Evolutionary conservation across 2,888 invertebrate species (phyloP).

Genomic region (Ceramica pisi): DNA sequence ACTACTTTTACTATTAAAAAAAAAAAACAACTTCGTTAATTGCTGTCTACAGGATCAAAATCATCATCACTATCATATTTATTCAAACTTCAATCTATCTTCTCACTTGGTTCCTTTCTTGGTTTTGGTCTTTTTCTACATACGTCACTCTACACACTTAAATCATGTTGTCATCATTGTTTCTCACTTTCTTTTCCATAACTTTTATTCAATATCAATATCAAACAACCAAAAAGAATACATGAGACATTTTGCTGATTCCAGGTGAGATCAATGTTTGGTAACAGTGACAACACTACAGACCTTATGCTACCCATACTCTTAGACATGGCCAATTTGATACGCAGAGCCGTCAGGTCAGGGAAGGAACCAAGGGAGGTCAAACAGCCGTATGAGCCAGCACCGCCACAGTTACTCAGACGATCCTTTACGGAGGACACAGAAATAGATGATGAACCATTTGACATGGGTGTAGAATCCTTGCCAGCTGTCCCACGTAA

Average conservation of each 20-base stretch:
- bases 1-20: too few species aligned
- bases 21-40: too few species aligned
- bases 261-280: constrained; percentile 91
- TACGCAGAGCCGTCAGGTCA: constrained; percentile 88
- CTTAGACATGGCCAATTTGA: constrained; percentile 92
- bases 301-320: constrained; percentile 92
- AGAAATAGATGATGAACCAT: constrained; percentile 78
- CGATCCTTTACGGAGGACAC: constrained; percentile 83
- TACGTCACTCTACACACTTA: not conserved
- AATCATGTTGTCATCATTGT: constrained; percentile 27
- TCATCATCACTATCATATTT: not conserved
- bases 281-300: constrained; percentile 89
- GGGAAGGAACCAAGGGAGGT: constrained; percentile 82
- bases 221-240: constrained; percentile 25
- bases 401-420: constrained; percentile 78
- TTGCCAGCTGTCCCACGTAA: constrained; percentile 61
- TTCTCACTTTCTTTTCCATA: constrained; percentile 9
- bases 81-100: constrained; percentile 2
- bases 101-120: constrained; percentile 57
- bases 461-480: constrained; percentile 76
- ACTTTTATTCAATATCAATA: constrained; percentile 17
- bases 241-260: constrained; percentile 70
- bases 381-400: constrained; percentile 68
- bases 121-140: constrained; percentile 23
- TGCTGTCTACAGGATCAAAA: not conserved